Evolutionary conservation across 1,140 invertebrate genomes (phyloP).

Genomic region (Cyclargus thomasi): DNA sequence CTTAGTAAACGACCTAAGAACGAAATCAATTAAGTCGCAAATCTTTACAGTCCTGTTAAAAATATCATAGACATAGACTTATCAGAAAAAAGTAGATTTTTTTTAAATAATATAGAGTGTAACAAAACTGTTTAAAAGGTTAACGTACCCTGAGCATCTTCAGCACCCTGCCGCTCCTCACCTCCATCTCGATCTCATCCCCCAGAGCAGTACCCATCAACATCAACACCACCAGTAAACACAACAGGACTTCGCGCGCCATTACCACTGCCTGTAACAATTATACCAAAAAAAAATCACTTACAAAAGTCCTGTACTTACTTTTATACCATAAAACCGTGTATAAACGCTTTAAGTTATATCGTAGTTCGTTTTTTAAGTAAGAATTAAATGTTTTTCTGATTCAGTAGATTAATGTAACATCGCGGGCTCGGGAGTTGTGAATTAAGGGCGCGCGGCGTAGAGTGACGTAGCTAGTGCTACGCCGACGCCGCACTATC

Average conservation of each 20-base stretch:
- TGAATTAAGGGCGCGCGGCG: too few relatives aligned
- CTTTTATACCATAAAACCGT: too few relatives aligned
- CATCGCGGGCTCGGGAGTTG: too few relatives aligned
- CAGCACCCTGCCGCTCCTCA: constrained; percentile 32
- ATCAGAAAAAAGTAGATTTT: not conserved
- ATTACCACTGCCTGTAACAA: constrained; percentile 28
- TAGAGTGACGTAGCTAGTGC: not conserved
- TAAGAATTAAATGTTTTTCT: too few relatives aligned
- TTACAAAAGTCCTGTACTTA: too few relatives aligned
- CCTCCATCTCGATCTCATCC: constrained; percentile 42
- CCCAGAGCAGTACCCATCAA: constrained; percentile 23
- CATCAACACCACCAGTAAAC: constrained; percentile 29
- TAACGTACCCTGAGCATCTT: constrained; percentile 47
- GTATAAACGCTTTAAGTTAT: too few relatives aligned
- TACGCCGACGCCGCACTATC: not conserved
- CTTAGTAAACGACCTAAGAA: too few relatives aligned
- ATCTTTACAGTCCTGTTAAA: too few relatives aligned
- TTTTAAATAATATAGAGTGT: not conserved
- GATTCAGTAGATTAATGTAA: too few relatives aligned
- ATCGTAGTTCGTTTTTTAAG: too few relatives aligned
- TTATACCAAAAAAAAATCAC: not conserved
- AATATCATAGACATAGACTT: not conserved
- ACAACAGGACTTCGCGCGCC: constrained; percentile 27
- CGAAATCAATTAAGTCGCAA: too few relatives aligned
- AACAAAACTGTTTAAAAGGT: too few relatives aligned